Evolutionary conservation across 1,140 invertebrate genomes (phyloP), one percentile per base, ranked within the genome.

Genomic region (Drosophila pruinosa): DNA sequence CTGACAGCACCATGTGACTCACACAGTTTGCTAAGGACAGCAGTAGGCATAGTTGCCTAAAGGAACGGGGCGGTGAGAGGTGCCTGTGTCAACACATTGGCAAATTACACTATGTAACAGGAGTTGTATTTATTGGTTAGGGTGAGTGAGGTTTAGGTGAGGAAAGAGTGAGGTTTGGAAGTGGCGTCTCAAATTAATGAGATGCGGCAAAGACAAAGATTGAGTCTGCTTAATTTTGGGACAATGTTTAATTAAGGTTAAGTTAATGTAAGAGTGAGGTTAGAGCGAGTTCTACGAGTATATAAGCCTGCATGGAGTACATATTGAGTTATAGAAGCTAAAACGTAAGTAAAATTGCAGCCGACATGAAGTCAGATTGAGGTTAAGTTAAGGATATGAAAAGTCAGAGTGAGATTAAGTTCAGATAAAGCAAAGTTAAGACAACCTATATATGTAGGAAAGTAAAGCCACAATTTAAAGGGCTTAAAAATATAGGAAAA

Each of bases 81-180:
- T 48, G 76, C 53, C 64, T 39, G 22, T 86, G 77, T 85, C 80
- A 74, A 85, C 76, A 85, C 81, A 86, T 76, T 76, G 77, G 56
- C 73, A 81, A 85, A 80, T 70, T 80, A 85, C 80, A 77, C 68
- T 86, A 36, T 34, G 22, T 64, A 67, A 67, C 76, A 72, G 59
- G 43, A 6, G 22, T 26, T 28, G 15, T 12, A 24, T 12, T 57
- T 57, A 8, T 14, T 7, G 39, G 8, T 45, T 31, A 10, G 56
- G 41, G 39, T 34, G 10, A 58, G 39, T 34, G 10, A 58, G 28
- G 56, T 21, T 58, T 19, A n/a, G 15, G 17, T 22, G 3, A 14
- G 15, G 36, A 38, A 7, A 15, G 34, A 34, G 34, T 15, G 34
- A 4, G 12, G 19, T 38, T 24, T 4, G 5, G 17, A 21, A 52